Percentiles rank a stretch among this genome's conserved stretches.
These are phyloP conservation scores for Lipophrys pholis DNA, from an alignment of 2,113 vertebrate species.

Conservation along the genomic window DNA sequence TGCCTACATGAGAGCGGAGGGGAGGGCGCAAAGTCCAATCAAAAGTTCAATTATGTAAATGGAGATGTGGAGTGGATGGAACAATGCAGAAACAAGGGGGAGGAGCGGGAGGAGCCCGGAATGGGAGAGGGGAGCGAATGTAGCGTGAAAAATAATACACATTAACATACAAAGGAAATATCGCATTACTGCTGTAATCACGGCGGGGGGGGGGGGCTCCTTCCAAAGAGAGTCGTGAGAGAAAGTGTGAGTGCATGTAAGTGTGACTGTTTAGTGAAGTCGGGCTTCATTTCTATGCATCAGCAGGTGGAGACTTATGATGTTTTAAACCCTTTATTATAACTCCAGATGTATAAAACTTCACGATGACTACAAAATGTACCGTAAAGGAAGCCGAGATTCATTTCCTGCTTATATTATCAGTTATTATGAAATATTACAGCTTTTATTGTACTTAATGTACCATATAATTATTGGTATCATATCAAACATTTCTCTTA, in stretches of 20 bases:
- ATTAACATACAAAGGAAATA: conserved; percentile 84
- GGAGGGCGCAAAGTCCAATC: conserved; percentile 77
- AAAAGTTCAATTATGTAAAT: conserved; percentile 87
- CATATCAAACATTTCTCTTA: too few species aligned
- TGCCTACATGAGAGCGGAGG: conserved; percentile 53
- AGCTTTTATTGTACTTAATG: too few species aligned
- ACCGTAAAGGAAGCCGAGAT: too few species aligned
- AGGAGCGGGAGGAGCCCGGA: conserved; percentile 44
- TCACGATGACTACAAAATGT: too few species aligned
- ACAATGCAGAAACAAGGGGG: conserved; percentile 60
- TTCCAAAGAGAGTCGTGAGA: conserved; percentile 45
- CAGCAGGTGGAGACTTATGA: too few species aligned
- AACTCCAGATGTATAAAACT: too few species aligned
- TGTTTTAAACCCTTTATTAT: too few species aligned
- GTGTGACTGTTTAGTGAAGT: conserved; percentile 54
- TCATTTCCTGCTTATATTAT: too few species aligned
- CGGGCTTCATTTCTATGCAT: conserved; percentile 7
- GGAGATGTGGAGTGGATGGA: conserved; percentile 79
- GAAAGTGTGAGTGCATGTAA: conserved; percentile 38
- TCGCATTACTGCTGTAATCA: conserved; percentile 75
- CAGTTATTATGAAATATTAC: too few species aligned
- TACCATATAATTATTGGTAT: too few species aligned
- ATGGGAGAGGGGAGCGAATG: conserved; percentile 69
- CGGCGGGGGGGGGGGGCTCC: conserved; percentile 39
- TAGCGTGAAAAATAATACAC: conserved; percentile 80